Base-by-base conservation (phyloP, 2,888 invertebrate species). In the Drosophila atripex region DNA sequence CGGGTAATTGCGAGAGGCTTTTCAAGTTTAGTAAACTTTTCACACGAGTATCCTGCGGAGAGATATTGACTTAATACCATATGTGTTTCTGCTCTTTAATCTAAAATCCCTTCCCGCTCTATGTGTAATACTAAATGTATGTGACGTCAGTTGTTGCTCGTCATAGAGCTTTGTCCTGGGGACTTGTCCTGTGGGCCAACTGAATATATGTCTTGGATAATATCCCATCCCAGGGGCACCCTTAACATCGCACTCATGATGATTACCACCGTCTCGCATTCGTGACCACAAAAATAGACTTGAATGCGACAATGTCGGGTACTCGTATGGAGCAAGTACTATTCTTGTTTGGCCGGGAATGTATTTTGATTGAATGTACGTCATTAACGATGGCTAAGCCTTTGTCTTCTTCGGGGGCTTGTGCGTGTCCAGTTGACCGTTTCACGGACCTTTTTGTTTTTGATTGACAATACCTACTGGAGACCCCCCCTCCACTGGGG, bases 301-400 rank as follows among this genome's bases (percentile, higher is more conserved):
- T 6, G 16, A 39, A 38, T 50, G 49, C 60, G 61, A 58, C 59
- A 47, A 21, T 47, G 46, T 53, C 38, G 25, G 45, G 12, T 16
- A 23, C 63, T 51, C 65, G 38, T 58, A 52, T 35, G 51, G n/a
- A 18, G 28, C 25, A 35, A 35, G 52, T 47, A 35, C 77, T 76
- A 79, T 78, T 76, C 59, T 73, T 76, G 55, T 25, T 50, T 18
- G 18, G 8, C 35, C 18, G 14, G 14, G n/a, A 54, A 43, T 51
- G 73, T 76, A 79, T 78, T 78, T 73, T 54, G 45, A 76, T 69
- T 53, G 12, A 45, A 23, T 51, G 50, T 59, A 52, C 59, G 73
- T 71, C 77, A 70, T 47, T 74, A 46, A 74, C 60, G 60, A 45
- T 14, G 39, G n/a, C 8, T 8, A 25, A n/a, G 14, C 11, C 38